A percentile compares a stretch with the other conserved stretches of the same genome.
Evolutionary conservation across 2,888 invertebrate species (phyloP).

Genomic region (Amitus sp.): DNA sequence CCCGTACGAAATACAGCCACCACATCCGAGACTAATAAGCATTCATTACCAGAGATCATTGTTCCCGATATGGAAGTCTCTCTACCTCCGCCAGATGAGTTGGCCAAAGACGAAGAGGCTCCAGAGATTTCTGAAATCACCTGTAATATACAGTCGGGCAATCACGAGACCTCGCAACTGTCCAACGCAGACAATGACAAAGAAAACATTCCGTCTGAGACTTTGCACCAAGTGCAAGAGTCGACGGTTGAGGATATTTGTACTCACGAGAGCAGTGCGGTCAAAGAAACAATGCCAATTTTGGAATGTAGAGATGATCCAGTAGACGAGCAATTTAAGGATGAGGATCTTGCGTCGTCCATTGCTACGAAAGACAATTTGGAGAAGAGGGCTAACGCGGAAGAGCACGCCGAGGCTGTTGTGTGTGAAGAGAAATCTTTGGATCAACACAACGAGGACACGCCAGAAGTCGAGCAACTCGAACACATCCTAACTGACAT

Average conservation of each 20-base stretch:
- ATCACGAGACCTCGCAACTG: too few species aligned
- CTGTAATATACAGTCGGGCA: neutral
- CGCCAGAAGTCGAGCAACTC: conserved; percentile 57
- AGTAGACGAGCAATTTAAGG: too few species aligned
- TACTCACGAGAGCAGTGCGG: too few species aligned
- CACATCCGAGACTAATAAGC: too few species aligned
- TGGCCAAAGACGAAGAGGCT: neutral
- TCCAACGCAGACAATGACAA: too few species aligned
- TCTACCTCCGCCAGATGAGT: conserved; percentile 27
- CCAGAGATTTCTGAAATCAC: neutral
- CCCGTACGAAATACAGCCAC: conserved; percentile 8
- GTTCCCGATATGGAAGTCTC: conserved; percentile 53
- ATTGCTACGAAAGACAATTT: conserved; percentile 11
- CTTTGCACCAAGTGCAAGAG: too few species aligned
- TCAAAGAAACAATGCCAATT: too few species aligned
- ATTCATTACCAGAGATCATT: conserved; percentile 49
- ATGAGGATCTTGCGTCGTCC: too few species aligned
- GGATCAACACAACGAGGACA: conserved; percentile 12
- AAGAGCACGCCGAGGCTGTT: too few species aligned
- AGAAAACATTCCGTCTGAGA: too few species aligned
- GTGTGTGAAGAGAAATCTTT: conserved; percentile 33
- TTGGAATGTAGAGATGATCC: too few species aligned
- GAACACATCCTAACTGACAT: conserved; percentile 55
- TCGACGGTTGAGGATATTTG: too few species aligned
- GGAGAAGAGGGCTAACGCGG: conserved; percentile 13